phyloP scores from a whole-genome alignment of 1,140 invertebrate species.

The Panagrolaimus sp. region DNA sequence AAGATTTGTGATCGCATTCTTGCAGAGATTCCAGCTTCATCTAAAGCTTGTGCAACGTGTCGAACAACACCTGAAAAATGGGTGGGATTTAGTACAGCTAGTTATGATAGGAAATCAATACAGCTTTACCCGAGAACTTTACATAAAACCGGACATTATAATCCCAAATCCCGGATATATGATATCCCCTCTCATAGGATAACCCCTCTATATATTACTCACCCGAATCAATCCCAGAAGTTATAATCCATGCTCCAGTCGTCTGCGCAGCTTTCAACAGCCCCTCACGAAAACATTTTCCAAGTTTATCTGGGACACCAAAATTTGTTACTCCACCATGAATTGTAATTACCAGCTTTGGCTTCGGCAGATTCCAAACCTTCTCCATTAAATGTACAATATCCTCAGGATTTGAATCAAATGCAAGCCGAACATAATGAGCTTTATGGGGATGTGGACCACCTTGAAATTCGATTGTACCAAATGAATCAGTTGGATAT shows the following conservation, averaged over 20 bases:
- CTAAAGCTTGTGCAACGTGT: slow-evolving; percentile 54
- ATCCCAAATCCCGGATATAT: too few species aligned
- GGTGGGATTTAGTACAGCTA: too few species aligned
- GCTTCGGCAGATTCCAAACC: slow-evolving; percentile 86
- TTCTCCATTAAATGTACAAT: slow-evolving; percentile 82
- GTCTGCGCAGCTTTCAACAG: slow-evolving; percentile 89
- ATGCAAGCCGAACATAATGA: slow-evolving; percentile 81
- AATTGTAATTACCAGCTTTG: slow-evolving; percentile 89
- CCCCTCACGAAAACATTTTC: slow-evolving; percentile 86
- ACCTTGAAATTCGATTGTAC: slow-evolving; percentile 91
- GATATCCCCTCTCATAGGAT: too few species aligned
- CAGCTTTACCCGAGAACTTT: too few species aligned
- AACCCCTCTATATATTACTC: too few species aligned
- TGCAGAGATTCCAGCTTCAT: slow-evolving; percentile 55
- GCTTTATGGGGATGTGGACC: slow-evolving; percentile 41
- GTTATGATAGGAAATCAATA: too few species aligned
- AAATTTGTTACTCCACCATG: slow-evolving; percentile 93
- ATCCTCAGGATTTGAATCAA: slow-evolving; percentile 83
- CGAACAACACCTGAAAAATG: slow-evolving; percentile 37
- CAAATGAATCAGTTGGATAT: slow-evolving; percentile 78
- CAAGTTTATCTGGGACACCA: slow-evolving; percentile 73
- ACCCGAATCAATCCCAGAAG: background rate
- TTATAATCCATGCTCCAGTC: slow-evolving; percentile 88
- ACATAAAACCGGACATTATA: too few species aligned
- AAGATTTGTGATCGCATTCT: slow-evolving; percentile 42